Base-by-base conservation (phyloP, 2,113 vertebrate genomes). In the Tenebrosternarchus preto region DNA sequence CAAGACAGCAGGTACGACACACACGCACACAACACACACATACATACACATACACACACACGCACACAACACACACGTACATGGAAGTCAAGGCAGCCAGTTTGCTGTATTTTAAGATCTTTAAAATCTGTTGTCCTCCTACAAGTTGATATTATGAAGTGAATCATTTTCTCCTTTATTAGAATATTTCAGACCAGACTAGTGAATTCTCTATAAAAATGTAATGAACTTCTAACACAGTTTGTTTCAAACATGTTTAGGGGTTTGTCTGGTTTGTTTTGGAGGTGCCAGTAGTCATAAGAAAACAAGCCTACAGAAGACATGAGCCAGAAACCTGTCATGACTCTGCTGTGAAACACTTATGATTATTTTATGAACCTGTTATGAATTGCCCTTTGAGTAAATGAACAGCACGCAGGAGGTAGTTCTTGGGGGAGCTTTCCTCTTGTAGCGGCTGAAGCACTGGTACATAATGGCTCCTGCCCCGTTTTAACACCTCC, bases 1-100 rank as follows among this genome's bases (percentile, higher is more conserved):
- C 84, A 95, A 90, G 84, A 95, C 94, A 1, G 90, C 94, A 85
- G 98, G 98, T 98, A 85, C 33, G 11, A 15, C 8, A n/a, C n/a
- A n/a, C n/a, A n/a, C n/a, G n/a, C n/a, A n/a, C n/a, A n/a, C n/a
- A n/a, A n/a, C n/a, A 2, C 43, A 12, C 43, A 50, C 43, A 50
- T 36, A 6, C 7, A 27, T 50, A 2, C 15, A 9, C 12, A 12
- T 50, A 12, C 8, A 50, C 8, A n/a, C n/a, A n/a, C n/a, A n/a
- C n/a, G n/a, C n/a, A n/a, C n/a, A n/a, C n/a, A n/a, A n/a, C n/a
- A 2, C 43, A 12, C 43, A 50, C 43, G 15, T 36, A 6, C 7
- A 27, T 50, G 2, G 12, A 9, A 50, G 12, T 50, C 43, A 50
- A 50, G 11, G 43, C 1, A 50, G 43, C 43, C 43, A 50, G 11